Evolutionary conservation across 2,888 invertebrate genomes (phyloP).

Genomic region (Xylota sylvarum): DNA sequence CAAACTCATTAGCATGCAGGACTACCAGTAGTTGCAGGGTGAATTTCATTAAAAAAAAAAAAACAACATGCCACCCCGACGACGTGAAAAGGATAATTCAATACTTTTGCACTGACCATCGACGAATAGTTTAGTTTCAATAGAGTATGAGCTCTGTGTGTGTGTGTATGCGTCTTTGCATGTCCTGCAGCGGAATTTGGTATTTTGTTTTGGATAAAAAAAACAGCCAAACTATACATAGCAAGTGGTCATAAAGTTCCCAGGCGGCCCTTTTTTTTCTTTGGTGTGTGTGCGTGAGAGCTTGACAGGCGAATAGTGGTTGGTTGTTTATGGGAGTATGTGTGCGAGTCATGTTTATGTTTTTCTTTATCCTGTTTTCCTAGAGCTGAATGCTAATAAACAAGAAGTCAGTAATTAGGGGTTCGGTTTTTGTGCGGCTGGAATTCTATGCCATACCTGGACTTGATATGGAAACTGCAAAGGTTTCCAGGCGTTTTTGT

Average conservation of each 20-base stretch:
- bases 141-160: not conserved
- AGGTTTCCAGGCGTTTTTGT: too few species aligned
- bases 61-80: conserved; percentile 8
- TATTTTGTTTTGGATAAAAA: conserved; percentile 19
- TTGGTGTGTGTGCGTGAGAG: not conserved
- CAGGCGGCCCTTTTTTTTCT: conserved; percentile 8
- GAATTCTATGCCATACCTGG: not conserved
- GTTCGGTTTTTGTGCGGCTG: conserved; percentile 48
- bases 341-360: conserved; percentile 4
- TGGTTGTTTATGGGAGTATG: not conserved
- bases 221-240: not conserved
- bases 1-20: conserved; percentile 72
- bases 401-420: conserved; percentile 58
- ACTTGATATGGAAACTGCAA: not conserved
- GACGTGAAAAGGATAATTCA: conserved; percentile 65
- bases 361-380: conserved; percentile 8
- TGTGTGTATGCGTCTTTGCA: not conserved
- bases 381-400: conserved; percentile 48
- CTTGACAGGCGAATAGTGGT: too few species aligned
- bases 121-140: conserved; percentile 5
- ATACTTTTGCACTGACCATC: conserved; percentile 61
- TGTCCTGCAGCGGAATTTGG: conserved; percentile 41
- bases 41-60: conserved; percentile 65
- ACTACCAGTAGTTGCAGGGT: conserved; percentile 51
- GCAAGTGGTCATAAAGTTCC: conserved; percentile 38